These are phyloP conservation scores for Otus scops DNA, from an alignment of 2,797 vertebrate genomes.

Conservation along the genomic window DNA sequence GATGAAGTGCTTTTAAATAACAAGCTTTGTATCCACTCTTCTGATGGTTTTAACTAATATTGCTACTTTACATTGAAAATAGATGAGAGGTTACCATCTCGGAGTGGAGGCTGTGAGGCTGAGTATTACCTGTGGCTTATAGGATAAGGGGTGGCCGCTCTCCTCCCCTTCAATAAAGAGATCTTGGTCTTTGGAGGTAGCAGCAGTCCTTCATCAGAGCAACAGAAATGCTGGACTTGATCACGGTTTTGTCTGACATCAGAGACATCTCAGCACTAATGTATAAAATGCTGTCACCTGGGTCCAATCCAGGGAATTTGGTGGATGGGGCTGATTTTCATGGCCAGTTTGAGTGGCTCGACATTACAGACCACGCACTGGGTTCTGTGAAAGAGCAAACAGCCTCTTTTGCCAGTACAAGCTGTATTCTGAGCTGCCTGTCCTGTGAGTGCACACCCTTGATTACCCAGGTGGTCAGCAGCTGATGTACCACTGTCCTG, in stretches of 20 bases:
- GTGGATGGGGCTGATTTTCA: neutral
- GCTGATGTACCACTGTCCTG: neutral
- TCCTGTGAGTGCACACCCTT: neutral
- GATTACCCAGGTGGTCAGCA: neutral
- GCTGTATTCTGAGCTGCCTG: neutral
- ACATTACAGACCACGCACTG: neutral
- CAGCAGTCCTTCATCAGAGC: neutral
- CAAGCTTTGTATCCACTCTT: neutral
- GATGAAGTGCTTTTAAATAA: neutral
- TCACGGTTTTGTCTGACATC: neutral
- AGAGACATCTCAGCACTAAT: neutral
- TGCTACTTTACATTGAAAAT: neutral
- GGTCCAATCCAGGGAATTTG: neutral
- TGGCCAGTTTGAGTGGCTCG: neutral
- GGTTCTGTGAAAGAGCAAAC: neutral
- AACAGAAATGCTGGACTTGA: neutral
- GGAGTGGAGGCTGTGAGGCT: neutral
- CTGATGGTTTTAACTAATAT: neutral
- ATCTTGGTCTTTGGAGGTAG: neutral
- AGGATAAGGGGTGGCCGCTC: accelerated
- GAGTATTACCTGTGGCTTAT: neutral
- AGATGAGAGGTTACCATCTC: neutral
- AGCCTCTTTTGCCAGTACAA: neutral
- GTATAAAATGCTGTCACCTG: neutral
- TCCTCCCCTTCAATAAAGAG: neutral